Percentiles rank a stretch among this genome's conserved stretches.
These are phyloP conservation scores for Meteorus sp. DNA, from an alignment of 1,140 invertebrate genomes.

Conservation along the genomic window DNA sequence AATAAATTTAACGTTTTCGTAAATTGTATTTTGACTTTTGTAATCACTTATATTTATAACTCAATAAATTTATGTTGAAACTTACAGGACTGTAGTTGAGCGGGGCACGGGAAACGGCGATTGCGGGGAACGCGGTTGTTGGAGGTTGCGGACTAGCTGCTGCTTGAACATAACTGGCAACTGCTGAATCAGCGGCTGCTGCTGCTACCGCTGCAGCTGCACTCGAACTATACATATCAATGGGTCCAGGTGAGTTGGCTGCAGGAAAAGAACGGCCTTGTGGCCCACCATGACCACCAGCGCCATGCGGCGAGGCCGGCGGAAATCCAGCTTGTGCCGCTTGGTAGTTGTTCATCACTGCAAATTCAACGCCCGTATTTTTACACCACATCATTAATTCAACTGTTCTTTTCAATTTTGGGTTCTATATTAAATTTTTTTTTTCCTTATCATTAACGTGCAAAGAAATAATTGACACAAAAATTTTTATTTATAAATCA, in stretches of 20 bases:
- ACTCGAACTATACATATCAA: slow-evolving; percentile 86
- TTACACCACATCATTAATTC: slow-evolving; percentile 3
- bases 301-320: slow-evolving; percentile 68
- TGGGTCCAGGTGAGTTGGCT: slow-evolving; percentile 83
- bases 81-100: slow-evolving; percentile 88
- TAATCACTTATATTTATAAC: no score
- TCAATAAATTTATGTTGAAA: slow-evolving; percentile 35
- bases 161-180: slow-evolving; percentile 86
- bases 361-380: slow-evolving; percentile 39
- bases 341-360: slow-evolving; percentile 96
- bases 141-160: slow-evolving; percentile 85
- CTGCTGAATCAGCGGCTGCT: slow-evolving; percentile 59
- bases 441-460: slow-evolving; percentile 10
- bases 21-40: no score
- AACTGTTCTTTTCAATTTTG: background rate
- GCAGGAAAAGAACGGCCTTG: slow-evolving; percentile 79
- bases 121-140: slow-evolving; percentile 79
- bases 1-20: background rate
- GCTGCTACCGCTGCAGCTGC: slow-evolving; percentile 70
- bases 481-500: background rate
- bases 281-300: slow-evolving; percentile 63
- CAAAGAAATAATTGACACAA: background rate
- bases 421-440: slow-evolving; percentile 16
- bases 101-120: slow-evolving; percentile 85
- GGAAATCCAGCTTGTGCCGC: slow-evolving; percentile 75